phyloP scores from a whole-genome alignment of 53 echinoderm and acorn worm species.

The Glandiceps talaboti region DNA sequence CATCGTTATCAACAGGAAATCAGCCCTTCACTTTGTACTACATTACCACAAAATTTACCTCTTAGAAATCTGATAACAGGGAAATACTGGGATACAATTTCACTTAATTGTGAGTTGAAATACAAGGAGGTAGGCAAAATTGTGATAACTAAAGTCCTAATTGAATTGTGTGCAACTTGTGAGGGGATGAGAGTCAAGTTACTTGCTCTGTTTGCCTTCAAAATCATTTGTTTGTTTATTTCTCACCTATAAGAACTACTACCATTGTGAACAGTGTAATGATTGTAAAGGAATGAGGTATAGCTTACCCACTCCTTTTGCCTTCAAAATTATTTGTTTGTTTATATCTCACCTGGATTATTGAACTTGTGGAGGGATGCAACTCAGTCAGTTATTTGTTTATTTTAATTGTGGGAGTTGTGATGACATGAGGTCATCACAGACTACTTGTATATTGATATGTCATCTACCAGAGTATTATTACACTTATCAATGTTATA shows the following conservation, averaged over 20 bases:
- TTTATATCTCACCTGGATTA: no score
- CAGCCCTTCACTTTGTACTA: background rate
- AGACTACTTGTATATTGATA: no score
- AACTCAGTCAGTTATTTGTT: no score
- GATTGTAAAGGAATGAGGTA: background rate
- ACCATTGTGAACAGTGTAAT: background rate
- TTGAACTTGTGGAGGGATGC: no score
- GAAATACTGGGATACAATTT: background rate
- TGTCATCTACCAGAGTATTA: no score
- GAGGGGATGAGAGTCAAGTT: background rate
- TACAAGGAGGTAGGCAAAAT: background rate
- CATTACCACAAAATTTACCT: background rate
- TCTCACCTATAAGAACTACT: no score
- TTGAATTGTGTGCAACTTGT: background rate
- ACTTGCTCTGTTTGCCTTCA: background rate
- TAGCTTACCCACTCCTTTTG: no score
- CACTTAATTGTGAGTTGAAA: background rate
- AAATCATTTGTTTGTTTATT: background rate
- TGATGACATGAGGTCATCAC: no score
- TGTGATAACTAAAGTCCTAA: background rate
- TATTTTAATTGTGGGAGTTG: no score
- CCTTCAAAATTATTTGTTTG: background rate
- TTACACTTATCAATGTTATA: no score
- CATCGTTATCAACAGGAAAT: background rate
- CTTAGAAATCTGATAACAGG: background rate